A percentile compares a stretch with the other conserved stretches of the same genome.
Conservation (phyloP, 1,140 invertebrate species). For the Tribolium castaneum region DNA sequence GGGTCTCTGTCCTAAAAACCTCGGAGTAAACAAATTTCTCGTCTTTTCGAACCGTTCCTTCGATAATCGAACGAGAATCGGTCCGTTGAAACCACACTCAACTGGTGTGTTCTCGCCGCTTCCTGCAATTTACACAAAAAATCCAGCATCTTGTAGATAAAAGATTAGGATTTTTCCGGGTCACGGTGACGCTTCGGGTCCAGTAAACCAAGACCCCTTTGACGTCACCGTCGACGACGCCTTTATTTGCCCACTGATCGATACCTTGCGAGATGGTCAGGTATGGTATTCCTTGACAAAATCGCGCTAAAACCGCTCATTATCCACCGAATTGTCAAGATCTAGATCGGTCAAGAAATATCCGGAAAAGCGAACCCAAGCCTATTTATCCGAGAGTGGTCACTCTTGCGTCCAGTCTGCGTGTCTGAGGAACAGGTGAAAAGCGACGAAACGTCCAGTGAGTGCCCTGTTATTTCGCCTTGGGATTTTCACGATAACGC, state of each 20-base stretch:
- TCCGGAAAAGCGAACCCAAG: conserved; percentile 2
- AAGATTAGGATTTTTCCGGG: background rate
- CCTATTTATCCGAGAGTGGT: background rate
- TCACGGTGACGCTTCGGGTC: background rate
- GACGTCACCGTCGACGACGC: background rate
- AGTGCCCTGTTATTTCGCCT: background rate
- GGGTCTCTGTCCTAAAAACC: background rate
- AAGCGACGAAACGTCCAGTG: background rate
- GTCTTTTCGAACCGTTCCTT: background rate
- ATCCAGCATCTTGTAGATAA: background rate
- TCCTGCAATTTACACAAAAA: conserved; percentile 4
- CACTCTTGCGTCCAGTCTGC: background rate
- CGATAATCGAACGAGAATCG: background rate
- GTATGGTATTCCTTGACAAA: background rate
- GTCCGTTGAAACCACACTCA: conserved; percentile 19
- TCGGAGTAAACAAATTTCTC: background rate
- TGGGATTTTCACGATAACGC: background rate
- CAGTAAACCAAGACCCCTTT: background rate
- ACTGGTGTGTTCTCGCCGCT: conserved; percentile 19
- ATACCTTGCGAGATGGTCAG: background rate
- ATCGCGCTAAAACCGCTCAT: background rate
- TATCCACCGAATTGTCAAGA: background rate
- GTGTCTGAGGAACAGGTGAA: background rate
- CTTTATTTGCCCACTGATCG: conserved; percentile 1
- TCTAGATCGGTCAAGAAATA: conserved; percentile 21